Base-by-base conservation (phyloP, 2,797 vertebrate species). In the Argyrosomus regius region DNA sequence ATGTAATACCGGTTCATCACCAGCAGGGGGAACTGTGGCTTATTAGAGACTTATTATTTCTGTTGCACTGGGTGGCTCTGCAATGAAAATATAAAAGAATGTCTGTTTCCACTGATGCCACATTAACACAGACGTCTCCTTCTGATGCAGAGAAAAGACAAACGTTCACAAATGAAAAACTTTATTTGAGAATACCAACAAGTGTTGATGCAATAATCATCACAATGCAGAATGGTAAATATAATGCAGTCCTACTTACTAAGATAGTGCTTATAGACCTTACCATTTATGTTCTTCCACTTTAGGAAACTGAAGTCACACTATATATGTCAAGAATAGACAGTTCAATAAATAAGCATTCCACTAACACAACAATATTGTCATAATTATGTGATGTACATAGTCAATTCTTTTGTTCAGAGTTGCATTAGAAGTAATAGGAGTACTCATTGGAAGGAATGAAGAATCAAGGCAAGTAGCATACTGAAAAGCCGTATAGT, bases 311-410 rank as follows among this genome's bases (percentile, higher is more conserved):
- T 88, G 59, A 94, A 92, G 89, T 92, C 92, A 95, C 94, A 92
- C 89, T 91, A 89, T 92, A 91, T 91, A 94, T 89, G 89, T 89
- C 75, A 64, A 93, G 91, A 87, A 91, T 86, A 91, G 88, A 95
- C 90, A 93, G 87, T 87, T 95, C 93, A 95, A 96, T 95, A 95
- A 95, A 96, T 95, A 95, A 94, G 94, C 95, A 95, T 95, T 96
- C 93, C 95, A 95, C 93, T 93, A 94, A 94, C 93, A 95, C 94
- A 93, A 93, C 89, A 91, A 94, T 88, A 92, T 88, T 88, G 83
- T 88, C 88, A 93, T 93, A 94, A 93, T 90, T 87, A 93, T 89
- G 91, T 89, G 90, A 91, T 89, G 90, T 86, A 90, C 90, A 91
- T 68, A 81, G 83, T 89, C 72, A 78, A 71, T 81, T 89, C 31